Evolutionary conservation across 2,888 invertebrate genomes (phyloP), one percentile per base, ranked within the genome.

Genomic region (Orchesella flavescens): DNA sequence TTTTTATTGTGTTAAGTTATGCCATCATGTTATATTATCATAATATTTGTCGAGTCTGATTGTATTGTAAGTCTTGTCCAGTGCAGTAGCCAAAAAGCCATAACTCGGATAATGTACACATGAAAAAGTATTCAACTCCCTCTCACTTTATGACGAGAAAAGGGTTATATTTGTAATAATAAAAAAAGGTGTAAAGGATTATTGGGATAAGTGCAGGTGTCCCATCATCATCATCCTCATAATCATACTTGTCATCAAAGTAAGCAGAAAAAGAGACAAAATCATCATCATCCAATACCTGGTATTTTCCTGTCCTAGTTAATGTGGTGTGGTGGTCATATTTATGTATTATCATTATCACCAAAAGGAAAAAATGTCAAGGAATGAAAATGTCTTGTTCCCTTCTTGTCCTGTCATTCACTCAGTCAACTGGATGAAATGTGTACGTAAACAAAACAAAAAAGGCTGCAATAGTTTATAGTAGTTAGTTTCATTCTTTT

Each of bases 381-480:
- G 78, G 63, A 71, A 77, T 57, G 71, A 71, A 63, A 71, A 46
- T 69, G 24, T 53, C 53, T 57, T 77, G 44, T 46, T 46, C 55
- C 4, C n/a, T 13, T 21, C 13, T 44, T 63, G 46, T 61, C 34
- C 49, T 78, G 78, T 78, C 78, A 78, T 79, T 66, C 34, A 72
- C 55, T 72, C 72, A 79, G 66, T 66, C 79, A 73, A 72, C 72
- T 72, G 72, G 63, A 72, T 79, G 72, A 79, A 79, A 66, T 73
- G 72, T 79, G 65, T 79, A 73, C 34, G 79, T 79, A 79, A 79
- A 79, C 79, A 79, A n/a, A n/a, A n/a, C n/a, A n/a, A n/a, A n/a
- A 46, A 55, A 21, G 65, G 49, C 13, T 12, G 17, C n/a, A 43
- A 66, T 21, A 59, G 43, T 21, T 24, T 17, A 34, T 12, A 21